Base-by-base conservation (phyloP, 2,113 vertebrate genomes). In the Toxostoma redivivum region DNA sequence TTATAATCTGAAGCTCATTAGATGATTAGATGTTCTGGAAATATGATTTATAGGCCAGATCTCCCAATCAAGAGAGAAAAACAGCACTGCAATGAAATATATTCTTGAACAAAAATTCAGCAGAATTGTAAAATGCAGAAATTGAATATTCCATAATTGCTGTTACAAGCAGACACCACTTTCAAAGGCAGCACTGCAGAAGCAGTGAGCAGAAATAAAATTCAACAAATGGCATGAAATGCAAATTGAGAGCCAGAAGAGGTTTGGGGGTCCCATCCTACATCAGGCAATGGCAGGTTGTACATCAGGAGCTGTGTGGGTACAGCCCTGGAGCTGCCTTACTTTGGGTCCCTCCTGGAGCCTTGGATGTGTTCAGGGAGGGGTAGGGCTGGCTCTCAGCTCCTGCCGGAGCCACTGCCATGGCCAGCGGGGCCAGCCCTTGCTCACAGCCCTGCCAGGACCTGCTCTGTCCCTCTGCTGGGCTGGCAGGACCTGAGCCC, bases 21-120 rank as follows among this genome's bases (percentile, higher is more conserved):
- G 71, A 83, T 96, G 82, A 96, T 72, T 94, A 95, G 67, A 85
- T 90, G 67, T 58, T 95, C 81, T 90, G 48, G 40, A 82, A 96
- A 78, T 80, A 80, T 20, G 38, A 86, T 91, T 92, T 91, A 81
- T 78, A 81, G 51, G 74, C 54, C 56, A 81, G 25, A 81, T 83
- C 66, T 90, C 54, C 71, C 56, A 91, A 91, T 93, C 90, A 94
- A 82, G 90, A 82, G 69, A 72, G 61, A 82, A 94, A 92, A 96
- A 45, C 24, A 90, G 25, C 62, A 47, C 33, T 50, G 57, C 15
- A 44, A 44, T 6, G 11, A 82, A 91, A 69, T 57, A 38, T 6
- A 47, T 85, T 81, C 86, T 57, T 69, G 38, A 92, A 69, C 27
- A 93, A 85, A 85, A 90, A 93, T 66, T 94, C 71, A 86, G 56